phyloP scores from a whole-genome alignment of 2,888 invertebrate genomes.

The Bombyx huttoni region DNA sequence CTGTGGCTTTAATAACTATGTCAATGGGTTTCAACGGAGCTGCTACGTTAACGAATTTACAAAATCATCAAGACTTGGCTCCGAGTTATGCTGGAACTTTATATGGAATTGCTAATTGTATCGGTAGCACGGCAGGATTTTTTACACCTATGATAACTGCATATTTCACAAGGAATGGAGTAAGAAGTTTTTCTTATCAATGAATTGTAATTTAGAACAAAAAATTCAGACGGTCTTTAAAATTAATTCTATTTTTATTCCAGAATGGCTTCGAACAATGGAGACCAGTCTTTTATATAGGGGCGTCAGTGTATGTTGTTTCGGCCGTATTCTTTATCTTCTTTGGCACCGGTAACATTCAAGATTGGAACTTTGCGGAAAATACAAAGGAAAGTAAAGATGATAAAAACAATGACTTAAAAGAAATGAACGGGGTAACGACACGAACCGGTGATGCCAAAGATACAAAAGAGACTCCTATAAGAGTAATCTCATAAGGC shows the following conservation, averaged over 20 bases:
- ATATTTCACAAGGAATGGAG: constrained; percentile 70
- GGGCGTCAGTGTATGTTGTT: constrained; percentile 78
- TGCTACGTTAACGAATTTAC: constrained; percentile 74
- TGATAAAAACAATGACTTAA: constrained; percentile 26
- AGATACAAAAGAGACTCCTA: constrained; percentile 45
- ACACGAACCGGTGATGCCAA: constrained; percentile 29
- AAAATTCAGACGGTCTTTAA: background rate
- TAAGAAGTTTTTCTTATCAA: constrained; percentile 24
- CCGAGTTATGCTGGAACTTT: constrained; percentile 84
- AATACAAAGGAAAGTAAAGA: constrained; percentile 23
- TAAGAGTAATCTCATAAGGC: constrained; percentile 29
- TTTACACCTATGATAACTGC: constrained; percentile 82
- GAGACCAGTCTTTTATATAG: constrained; percentile 81
- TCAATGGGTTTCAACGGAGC: constrained; percentile 79
- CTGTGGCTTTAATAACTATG: constrained; percentile 75
- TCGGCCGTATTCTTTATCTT: constrained; percentile 79
- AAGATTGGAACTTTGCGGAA: constrained; percentile 76
- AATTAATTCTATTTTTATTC: constrained; percentile 15
- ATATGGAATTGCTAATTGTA: constrained; percentile 83
- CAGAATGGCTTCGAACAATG: constrained; percentile 82
- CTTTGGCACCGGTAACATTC: constrained; percentile 79
- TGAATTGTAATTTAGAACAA: background rate
- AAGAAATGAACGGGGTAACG: constrained; percentile 24
- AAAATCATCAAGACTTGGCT: constrained; percentile 81
- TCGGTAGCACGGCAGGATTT: constrained; percentile 81